Evolutionary conservation across 2,113 vertebrate genomes (phyloP).

Genomic region (Phalacrocorax carbo): DNA sequence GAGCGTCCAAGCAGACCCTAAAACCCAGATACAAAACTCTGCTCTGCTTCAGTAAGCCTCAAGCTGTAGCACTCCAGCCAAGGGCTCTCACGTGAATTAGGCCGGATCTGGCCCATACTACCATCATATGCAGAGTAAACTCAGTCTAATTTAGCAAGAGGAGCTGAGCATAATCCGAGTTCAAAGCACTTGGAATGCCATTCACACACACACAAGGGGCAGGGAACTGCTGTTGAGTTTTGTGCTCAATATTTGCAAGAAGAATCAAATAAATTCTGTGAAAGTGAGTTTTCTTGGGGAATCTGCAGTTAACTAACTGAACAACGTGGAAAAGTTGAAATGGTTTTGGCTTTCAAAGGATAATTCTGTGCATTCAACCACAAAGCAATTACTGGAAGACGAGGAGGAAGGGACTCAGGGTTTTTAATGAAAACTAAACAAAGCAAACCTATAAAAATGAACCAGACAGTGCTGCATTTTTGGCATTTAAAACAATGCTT

Average conservation of each 20-base stretch:
- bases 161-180: background rate
- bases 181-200: background rate
- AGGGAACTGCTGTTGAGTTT: background rate
- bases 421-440: background rate
- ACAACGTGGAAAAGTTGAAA: background rate
- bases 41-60: background rate
- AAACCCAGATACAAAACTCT: background rate
- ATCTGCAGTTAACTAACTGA: background rate
- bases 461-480: background rate
- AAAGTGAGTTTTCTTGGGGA: background rate
- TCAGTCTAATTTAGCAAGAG: background rate
- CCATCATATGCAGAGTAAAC: accelerated
- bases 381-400: background rate
- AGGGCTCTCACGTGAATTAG: background rate
- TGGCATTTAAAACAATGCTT: background rate
- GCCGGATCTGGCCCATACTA: background rate
- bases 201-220: background rate
- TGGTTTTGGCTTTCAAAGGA: background rate
- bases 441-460: background rate
- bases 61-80: background rate
- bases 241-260: background rate
- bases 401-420: background rate
- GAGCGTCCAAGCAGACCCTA: background rate
- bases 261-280: background rate
- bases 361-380: background rate